Conservation (phyloP, 2,888 invertebrate species). For the Ophonus ardosiacus region DNA sequence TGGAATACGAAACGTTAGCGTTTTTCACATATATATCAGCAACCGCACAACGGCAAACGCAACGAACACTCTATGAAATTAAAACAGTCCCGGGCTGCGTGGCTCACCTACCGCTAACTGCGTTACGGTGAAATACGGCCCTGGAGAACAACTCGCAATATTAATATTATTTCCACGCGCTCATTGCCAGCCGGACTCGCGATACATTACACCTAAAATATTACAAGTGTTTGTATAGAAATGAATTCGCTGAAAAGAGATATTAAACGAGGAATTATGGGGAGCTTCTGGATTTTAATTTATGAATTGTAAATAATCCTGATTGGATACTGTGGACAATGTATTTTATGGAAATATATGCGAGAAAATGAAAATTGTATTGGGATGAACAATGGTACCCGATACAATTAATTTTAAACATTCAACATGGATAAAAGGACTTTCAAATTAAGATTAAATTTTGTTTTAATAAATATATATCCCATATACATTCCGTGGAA, state of each 20-base stretch:
- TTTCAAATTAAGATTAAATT: background rate
- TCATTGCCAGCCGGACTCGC: conserved; percentile 19
- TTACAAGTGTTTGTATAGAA: conserved; percentile 36
- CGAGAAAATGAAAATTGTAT: background rate
- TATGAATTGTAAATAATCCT: conserved; percentile 7
- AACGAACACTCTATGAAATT: conserved; percentile 62
- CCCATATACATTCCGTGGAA: too few species aligned
- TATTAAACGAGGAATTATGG: background rate
- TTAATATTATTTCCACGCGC: conserved; percentile 50
- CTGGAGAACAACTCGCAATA: conserved; percentile 31
- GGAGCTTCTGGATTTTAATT: background rate
- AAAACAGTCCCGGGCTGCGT: conserved; percentile 46
- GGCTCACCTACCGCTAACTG: conserved; percentile 41
- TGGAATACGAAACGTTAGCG: conserved; percentile 18
- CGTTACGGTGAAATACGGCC: conserved; percentile 48
- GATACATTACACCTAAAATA: conserved; percentile 50
- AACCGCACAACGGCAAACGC: conserved; percentile 24
- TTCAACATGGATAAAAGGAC: background rate
- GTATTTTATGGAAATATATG: background rate
- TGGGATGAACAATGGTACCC: too few species aligned
- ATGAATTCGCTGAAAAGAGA: background rate
- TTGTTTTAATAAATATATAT: too few species aligned
- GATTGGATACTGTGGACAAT: background rate
- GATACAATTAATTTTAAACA: background rate
- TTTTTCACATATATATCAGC: conserved; percentile 56